Evolutionary conservation across 2,113 vertebrate species (phyloP).

Genomic region (Trichechus manatus): DNA sequence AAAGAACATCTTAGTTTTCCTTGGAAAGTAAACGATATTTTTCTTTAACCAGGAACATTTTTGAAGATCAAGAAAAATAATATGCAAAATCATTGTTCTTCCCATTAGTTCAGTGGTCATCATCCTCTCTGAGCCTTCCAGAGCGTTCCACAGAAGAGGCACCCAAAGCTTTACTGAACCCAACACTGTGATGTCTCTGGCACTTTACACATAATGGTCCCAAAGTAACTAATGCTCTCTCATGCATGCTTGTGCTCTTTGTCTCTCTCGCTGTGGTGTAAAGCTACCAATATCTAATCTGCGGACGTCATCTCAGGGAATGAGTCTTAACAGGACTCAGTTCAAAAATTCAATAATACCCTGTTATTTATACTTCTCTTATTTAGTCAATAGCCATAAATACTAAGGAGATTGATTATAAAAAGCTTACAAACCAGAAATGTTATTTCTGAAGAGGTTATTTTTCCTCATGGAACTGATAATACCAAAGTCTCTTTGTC

Average conservation of each 20-base stretch:
- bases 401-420: neutral
- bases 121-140: neutral
- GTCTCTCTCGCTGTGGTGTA: neutral
- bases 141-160: neutral
- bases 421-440: conserved; percentile 28
- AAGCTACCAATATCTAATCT: neutral
- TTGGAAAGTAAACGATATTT: neutral
- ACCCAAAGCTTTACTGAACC: neutral
- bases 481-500: neutral
- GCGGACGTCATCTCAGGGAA: neutral
- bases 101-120: neutral
- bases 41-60: neutral
- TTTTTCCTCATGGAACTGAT: neutral
- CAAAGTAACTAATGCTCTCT: neutral
- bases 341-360: neutral
- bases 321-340: neutral
- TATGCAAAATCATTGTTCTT: neutral
- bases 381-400: neutral
- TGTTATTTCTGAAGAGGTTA: neutral
- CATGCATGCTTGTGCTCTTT: neutral
- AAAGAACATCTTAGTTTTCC: neutral
- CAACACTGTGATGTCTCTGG: neutral
- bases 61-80: conserved; percentile 17
- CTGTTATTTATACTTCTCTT: neutral
- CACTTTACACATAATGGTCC: neutral